A percentile compares a stretch with the other conserved stretches of the same genome.
phyloP scores from a whole-genome alignment of 2,113 vertebrate genomes.

The Chunga burmeisteri region DNA sequence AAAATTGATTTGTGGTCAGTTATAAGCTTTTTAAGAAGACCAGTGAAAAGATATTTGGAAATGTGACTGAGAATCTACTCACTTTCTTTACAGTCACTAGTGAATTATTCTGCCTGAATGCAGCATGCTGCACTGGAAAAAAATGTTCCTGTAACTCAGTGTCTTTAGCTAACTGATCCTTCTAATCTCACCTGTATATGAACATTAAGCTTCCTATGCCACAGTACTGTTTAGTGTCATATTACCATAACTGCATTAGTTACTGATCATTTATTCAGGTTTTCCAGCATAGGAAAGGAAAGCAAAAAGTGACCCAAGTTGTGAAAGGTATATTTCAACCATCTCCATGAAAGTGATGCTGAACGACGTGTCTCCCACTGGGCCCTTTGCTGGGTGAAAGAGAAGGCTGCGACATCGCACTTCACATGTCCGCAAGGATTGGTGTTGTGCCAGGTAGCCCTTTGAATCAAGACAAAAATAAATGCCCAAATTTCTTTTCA shows the following conservation, averaged over 20 bases:
- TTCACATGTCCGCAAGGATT: fast-evolving
- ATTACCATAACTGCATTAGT: not conserved
- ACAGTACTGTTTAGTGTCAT: not conserved
- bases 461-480: not conserved
- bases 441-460: not conserved
- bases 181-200: not conserved
- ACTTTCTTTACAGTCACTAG: not conserved
- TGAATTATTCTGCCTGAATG: not conserved
- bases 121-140: not conserved
- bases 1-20: not conserved
- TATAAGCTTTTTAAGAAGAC: not conserved
- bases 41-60: not conserved
- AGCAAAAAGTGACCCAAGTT: not conserved
- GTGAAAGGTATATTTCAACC: not conserved
- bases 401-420: not conserved
- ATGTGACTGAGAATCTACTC: not conserved
- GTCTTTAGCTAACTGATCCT: not conserved
- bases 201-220: not conserved
- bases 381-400: not conserved
- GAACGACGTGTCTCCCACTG: too few species aligned
- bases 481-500: not conserved
- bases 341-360: fast-evolving
- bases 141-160: not conserved
- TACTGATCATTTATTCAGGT: not conserved
- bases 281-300: not conserved